Evolutionary conservation across 2,113 vertebrate species (phyloP), one percentile per base, ranked within the genome.

Genomic region (Ovis aries): DNA sequence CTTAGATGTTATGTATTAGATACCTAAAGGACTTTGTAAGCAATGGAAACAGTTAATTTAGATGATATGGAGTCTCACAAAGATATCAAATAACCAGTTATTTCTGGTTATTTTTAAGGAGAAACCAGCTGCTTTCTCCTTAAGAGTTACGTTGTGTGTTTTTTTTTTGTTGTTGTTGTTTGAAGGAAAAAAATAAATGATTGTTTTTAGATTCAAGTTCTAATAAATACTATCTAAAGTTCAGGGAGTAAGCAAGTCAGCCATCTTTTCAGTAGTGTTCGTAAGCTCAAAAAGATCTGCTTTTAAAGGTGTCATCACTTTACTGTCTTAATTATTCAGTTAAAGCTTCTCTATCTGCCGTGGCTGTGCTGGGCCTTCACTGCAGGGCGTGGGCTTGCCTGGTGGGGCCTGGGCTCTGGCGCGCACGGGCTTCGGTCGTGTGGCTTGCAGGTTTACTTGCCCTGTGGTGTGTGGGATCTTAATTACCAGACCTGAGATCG

Each of bases 1-100:
- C 67, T 93, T 92, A 91, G 29, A 50, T 29, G n/a, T 94, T 23
- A 45, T 52, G 83, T 96, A 43, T n/a, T n/a, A 29, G n/a, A 36
- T 31, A 5, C 74, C 19, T 31, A 36, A 16, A 80, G 57, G 40
- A 88, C 45, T 94, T 92, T 55, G 9, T 91, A 95, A 60, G 45
- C 27, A 40, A 36, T 67, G 60, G 57, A 62, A 81, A 57, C 74
- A 85, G 55, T 55, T 1, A 31, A 59, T 57, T 94, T 48, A 33
- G 9, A 62, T 91, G 95, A 16, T 87, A 16, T n/a, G 33, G 45
- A 50, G 31, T 80, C 77, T 62, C 19, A 87, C 31, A 53, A 16
- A 87, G n/a, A 52, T 92, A n/a, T 40, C 45, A 95, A 71, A 62
- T 74, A 85, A 33, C 16, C 25, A 36, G 6, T 59, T 36, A 36